A percentile compares a stretch with the other conserved stretches of the same genome.
Evolutionary conservation across 2,888 invertebrate genomes (phyloP).

Genomic region (Chorisops tibialis): DNA sequence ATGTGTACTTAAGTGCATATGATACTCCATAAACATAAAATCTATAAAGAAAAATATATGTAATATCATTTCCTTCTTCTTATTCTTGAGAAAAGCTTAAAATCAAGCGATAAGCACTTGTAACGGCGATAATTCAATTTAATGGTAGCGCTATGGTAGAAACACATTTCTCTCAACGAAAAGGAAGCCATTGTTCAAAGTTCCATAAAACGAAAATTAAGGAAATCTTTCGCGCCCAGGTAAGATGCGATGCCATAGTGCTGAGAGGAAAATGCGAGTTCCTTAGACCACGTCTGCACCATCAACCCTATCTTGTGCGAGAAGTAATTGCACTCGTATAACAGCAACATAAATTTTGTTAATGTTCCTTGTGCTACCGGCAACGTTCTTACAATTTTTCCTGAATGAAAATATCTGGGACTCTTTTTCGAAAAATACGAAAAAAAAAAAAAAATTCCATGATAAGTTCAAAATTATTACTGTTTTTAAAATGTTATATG

Average conservation of each 20-base stretch:
- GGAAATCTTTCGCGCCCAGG: slow-evolving; percentile 22
- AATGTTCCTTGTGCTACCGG: background rate
- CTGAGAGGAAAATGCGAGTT: slow-evolving; percentile 6
- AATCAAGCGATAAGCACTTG: slow-evolving; percentile 29
- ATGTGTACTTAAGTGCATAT: slow-evolving; percentile 11
- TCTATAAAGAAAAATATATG: slow-evolving; percentile 3
- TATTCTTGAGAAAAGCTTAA: slow-evolving; percentile 18
- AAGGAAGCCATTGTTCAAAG: slow-evolving; percentile 22
- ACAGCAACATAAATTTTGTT: slow-evolving; percentile 28
- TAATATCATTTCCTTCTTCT: slow-evolving; percentile 4
- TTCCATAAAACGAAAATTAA: slow-evolving; percentile 27
- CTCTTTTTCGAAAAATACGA: no score
- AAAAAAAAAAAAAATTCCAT: no score
- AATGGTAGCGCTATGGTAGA: slow-evolving; percentile 22
- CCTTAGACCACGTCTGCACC: slow-evolving; percentile 2
- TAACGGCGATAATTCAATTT: slow-evolving; percentile 32
- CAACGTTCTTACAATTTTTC: no score
- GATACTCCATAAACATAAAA: slow-evolving; percentile 9
- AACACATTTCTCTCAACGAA: slow-evolving; percentile 16
- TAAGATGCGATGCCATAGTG: slow-evolving; percentile 8
- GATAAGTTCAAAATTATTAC: no score
- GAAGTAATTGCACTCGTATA: slow-evolving; percentile 29
- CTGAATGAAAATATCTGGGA: no score
- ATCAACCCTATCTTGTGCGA: slow-evolving; percentile 26
- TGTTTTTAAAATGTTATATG: no score